Conservation (phyloP, 1,140 invertebrate species). For the Luehdorfia chinensis region DNA sequence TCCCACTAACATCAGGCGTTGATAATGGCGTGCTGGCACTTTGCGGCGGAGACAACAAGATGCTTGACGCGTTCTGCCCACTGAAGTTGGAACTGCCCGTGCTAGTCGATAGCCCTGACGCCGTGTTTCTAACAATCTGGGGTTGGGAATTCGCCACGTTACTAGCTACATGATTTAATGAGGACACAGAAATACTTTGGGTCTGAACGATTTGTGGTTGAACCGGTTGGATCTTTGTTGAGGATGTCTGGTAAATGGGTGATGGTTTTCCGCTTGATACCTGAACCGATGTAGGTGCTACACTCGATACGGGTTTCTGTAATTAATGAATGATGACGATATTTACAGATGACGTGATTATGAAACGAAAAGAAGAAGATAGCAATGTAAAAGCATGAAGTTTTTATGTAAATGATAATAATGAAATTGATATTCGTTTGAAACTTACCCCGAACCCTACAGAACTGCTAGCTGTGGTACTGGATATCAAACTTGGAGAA, state of each 20-base stretch:
- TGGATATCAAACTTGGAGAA: slow-evolving; percentile 54
- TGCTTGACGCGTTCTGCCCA: slow-evolving; percentile 65
- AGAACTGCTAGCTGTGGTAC: slow-evolving; percentile 57
- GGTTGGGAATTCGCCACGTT: slow-evolving; percentile 66
- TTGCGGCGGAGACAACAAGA: slow-evolving; percentile 78
- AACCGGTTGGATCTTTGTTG: slow-evolving; percentile 88
- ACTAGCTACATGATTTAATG: slow-evolving; percentile 66
- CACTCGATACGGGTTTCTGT: slow-evolving; percentile 86
- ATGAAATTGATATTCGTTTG: no score
- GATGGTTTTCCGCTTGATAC: slow-evolving; percentile 82
- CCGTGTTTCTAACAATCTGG: slow-evolving; percentile 72
- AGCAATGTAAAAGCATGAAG: slow-evolving; percentile 1
- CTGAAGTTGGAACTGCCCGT: slow-evolving; percentile 47
- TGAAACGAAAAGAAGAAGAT: slow-evolving; percentile 15
- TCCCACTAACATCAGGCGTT: slow-evolving; percentile 75
- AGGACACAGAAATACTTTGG: slow-evolving; percentile 60
- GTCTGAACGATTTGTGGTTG: slow-evolving; percentile 84
- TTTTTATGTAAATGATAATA: slow-evolving; percentile 10
- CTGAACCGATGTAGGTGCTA: slow-evolving; percentile 85
- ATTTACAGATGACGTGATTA: slow-evolving; percentile 58
- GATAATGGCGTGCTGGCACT: slow-evolving; percentile 77
- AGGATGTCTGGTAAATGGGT: slow-evolving; percentile 88
- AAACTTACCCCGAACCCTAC: slow-evolving; percentile 69
- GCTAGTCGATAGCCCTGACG: slow-evolving; percentile 61
- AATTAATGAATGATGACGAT: slow-evolving; percentile 71